Conservation (phyloP, 2,113 vertebrate species). For the Zosterops pallidus region DNA sequence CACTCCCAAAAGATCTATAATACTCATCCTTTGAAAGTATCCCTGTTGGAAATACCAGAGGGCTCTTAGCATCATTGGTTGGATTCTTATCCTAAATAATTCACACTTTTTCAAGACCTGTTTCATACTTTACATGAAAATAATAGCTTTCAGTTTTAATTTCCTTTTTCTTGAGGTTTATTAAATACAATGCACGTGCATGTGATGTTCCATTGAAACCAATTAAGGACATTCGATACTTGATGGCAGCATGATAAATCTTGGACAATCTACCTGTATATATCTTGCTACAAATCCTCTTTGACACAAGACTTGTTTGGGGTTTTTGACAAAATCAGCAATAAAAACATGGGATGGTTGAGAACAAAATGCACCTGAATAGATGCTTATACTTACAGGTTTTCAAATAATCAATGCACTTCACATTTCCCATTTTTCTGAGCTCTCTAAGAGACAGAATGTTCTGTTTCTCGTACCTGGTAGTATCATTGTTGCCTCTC, state of each 20-base stretch:
- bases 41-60: neutral
- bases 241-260: neutral
- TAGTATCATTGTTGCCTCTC: neutral
- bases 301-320: neutral
- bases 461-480: neutral
- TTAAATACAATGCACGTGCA: neutral
- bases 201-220: neutral
- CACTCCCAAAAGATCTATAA: neutral
- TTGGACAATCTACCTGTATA: neutral
- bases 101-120: neutral
- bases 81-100: neutral
- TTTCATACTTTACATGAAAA: neutral
- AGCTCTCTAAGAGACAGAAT: neutral
- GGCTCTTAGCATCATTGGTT: neutral
- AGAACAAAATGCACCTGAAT: neutral
- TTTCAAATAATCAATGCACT: neutral
- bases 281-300: neutral
- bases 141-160: neutral
- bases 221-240: neutral
- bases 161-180: neutral
- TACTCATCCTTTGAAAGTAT: neutral
- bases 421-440: neutral
- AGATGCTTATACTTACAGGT: neutral
- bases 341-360: neutral
- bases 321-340: neutral